Base-by-base conservation (phyloP, 2,797 vertebrate species). In the Vultur gryphus region DNA sequence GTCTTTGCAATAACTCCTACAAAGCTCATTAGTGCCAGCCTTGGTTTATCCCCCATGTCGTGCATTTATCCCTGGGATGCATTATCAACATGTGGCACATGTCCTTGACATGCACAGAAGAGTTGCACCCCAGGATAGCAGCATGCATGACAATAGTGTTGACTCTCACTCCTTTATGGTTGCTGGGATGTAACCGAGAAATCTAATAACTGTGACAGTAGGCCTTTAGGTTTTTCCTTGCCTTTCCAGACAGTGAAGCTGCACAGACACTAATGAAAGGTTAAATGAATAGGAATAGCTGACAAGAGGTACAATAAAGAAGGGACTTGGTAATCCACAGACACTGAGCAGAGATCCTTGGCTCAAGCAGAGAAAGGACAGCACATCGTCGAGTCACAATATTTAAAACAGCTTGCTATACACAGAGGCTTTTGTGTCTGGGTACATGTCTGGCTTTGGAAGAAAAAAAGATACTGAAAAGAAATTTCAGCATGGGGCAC, bases 121-220 rank as follows among this genome's bases (percentile, higher is more conserved):
- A 98, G 98, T 95, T 97, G 97, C 98, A 98, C 97, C 97, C 96
- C 98, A 96, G 98, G 98, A 98, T 48, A 97, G 98, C 97, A 98
- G 97, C 96, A 96, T 69, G 96, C 97, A 97, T 95, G 97, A 98
- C 98, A 98, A 98, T 98, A 97, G 97, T 97, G 97, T 98, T 98
- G 97, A 98, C 98, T 97, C 98, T 98, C 94, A 97, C 97, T 97
- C 98, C 98, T 99, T 98, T 98, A 97, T 98, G 99, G 99, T 99
- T 99, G 99, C 99, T 98, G 98, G 98, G 99, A 98, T 99, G 98
- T 98, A 98, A 98, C 98, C 24, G 97, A 99, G 98, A 99, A 99
- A 99, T 99, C 99, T 99, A 99, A 99, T 99, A 99, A 99, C 98
- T 99, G 99, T 99, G 99, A 99, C 99, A 99, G 99, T 99, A 98